Base-by-base conservation (phyloP, 2,888 invertebrate species). In the Himalopsyche japonica region DNA sequence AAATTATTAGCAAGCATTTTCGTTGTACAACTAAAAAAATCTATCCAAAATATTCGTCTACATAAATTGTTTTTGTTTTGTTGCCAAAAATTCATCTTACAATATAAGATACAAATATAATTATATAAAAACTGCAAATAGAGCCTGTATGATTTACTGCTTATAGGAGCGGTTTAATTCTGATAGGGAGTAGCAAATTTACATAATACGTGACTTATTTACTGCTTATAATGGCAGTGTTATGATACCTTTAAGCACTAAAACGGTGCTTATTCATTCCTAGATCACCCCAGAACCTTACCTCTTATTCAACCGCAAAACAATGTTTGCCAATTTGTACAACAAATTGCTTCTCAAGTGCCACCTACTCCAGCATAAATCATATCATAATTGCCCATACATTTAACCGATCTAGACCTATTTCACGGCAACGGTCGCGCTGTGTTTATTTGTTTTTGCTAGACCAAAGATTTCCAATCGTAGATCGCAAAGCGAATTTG, bases 311-410 rank as follows among this genome's bases (percentile, higher is more conserved):
- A 8, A 30, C 79, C 49, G 79, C 48, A 79, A 79, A 79, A 79
- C 79, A 76, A 82, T 82, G 79, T 79, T 84, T 49, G 82, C 79
- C 80, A 83, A 80, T 80, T 80, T 83, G 83, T 57, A 76, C 80
- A 83, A 83, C 80, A 83, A 83, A 83, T 76, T 76, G 83, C 80
- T 83, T 76, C 49, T 57, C 43, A 76, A 37, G 79, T 78, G 70
- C 82, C 77, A 70, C 30, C 70, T 30, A 70, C 70, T 27, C n/a
- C 15, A 4, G 57, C 48, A 76, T 85, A 82, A 85, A 85, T 85
- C 85, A 85, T 82, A 76, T 76, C 34, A 76, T 82, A 85, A 85
- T 85, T 82, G 82, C 49, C 80, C 43, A 43, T 48, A 79, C 24
- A 70, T 30, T 70, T n/a, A 43, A 81, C 64, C 64, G 24, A 32